Evolutionary conservation across 2,888 invertebrate genomes (phyloP), one percentile per base, ranked within the genome.

Genomic region (Athalia cordata): DNA sequence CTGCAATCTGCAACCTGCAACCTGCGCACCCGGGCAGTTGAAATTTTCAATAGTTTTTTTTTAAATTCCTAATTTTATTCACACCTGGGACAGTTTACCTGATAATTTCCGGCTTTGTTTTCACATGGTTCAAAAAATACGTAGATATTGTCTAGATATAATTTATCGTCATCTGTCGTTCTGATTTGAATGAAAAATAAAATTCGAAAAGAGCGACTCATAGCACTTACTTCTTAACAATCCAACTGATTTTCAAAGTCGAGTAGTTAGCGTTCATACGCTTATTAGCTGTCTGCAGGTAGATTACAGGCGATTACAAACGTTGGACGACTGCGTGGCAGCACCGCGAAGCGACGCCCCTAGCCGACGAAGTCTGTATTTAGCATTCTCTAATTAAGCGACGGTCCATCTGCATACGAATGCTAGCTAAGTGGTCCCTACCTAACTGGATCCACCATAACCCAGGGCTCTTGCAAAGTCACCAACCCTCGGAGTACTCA

Each of bases 331-430:
- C 49, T 13, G 67, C 67, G 13, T 52, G 49, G 49, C 49, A 66
- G 45, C 59, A 13, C 3, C 72, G 45, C 59, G 72, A 13, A 57
- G 57, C 59, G 59, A 47, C 72, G 57, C 72, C 72, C 57, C 59
- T 57, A 72, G 72, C 59, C 75, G 75, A 75, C 75, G 50, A 75
- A 80, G 80, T 70, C 78, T 79, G 67, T 65, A 81, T 81, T 83
- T 82, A 81, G 82, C 68, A 78, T 83, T 83, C 84, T 83, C 81
- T 83, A 85, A 85, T 84, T 84, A 83, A 83, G 81, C 81, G 68
- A 79, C 79, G 78, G 82, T 83, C 82, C 81, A 85, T 84, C 83
- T 83, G 83, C 84, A 83, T 85, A 83, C 82, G 83, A 84, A 84
- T 83, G 82, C 75, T 29, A 47, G n/a, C 78, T 64, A 72, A 78